These are phyloP conservation scores for Eleutherodactylus coqui DNA, from an alignment of 2,797 vertebrate genomes.

Conservation along the genomic window DNA sequence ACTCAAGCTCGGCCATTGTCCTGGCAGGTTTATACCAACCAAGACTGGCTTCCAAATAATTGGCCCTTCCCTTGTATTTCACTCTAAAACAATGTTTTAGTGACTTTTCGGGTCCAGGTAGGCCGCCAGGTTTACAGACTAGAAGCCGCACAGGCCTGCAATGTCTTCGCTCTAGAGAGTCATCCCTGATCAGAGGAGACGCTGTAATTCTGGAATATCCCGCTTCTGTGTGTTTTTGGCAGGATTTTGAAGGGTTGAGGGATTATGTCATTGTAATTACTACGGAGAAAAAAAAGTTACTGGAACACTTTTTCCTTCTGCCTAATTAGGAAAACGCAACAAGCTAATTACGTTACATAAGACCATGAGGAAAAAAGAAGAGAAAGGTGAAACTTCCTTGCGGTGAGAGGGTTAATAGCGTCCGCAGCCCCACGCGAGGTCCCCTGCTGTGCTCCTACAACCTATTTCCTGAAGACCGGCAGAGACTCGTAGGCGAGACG, in stretches of 20 bases:
- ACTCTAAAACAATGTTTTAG: not conserved
- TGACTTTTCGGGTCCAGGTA: not conserved
- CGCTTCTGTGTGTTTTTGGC: not conserved
- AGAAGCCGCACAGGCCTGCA: not conserved
- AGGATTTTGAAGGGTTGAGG: not conserved
- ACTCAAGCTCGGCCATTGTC: not conserved
- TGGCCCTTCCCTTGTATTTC: not conserved
- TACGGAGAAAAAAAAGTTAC: not conserved
- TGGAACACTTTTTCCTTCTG: not conserved
- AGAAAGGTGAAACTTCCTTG: not conserved
- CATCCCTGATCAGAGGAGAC: not conserved
- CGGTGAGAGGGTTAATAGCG: not conserved
- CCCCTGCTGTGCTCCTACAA: not conserved
- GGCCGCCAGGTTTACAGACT: not conserved
- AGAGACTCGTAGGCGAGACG: not conserved
- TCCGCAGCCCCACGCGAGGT: too few species aligned
- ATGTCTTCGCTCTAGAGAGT: not conserved
- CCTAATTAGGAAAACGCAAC: not conserved
- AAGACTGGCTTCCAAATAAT: not conserved
- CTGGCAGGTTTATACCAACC: not conserved
- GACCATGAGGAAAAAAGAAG: not conserved
- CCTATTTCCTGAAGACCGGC: slow-evolving; percentile 5
- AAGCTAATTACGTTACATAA: not conserved
- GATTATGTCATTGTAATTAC: slow-evolving; percentile 7
- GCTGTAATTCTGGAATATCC: not conserved